Conservation (phyloP, 1,140 invertebrate species). For the Sminthurides bifidus region DNA sequence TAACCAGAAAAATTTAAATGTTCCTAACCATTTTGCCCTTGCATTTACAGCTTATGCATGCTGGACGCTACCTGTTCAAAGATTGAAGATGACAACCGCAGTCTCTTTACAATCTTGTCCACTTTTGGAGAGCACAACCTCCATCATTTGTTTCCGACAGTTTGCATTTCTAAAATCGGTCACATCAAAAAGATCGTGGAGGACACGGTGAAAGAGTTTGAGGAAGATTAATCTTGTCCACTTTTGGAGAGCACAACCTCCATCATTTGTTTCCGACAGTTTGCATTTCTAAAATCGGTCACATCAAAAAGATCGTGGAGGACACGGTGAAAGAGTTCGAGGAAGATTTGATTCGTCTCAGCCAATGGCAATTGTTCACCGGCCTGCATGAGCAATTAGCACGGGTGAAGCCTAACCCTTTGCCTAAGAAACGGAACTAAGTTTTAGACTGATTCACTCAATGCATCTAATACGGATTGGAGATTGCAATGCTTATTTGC, state of each 20-base stretch:
- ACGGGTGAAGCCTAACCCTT: not conserved
- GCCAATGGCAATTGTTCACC: slow-evolving; percentile 14
- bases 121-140: slow-evolving; percentile 59
- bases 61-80: slow-evolving; percentile 49
- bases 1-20: not conserved
- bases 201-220: slow-evolving; percentile 13
- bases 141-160: slow-evolving; percentile 21
- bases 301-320: slow-evolving; percentile 11
- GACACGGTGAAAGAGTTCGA: slow-evolving; percentile 13
- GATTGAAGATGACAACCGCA: slow-evolving; percentile 44
- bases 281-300: slow-evolving; percentile 7
- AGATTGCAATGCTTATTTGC: too few relatives aligned
- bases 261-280: slow-evolving; percentile 23
- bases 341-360: not conserved
- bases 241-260: slow-evolving; percentile 58
- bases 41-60: not conserved
- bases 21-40: not conserved
- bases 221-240: slow-evolving; percentile 40
- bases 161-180: slow-evolving; percentile 10
- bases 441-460: too few relatives aligned
- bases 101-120: slow-evolving; percentile 39
- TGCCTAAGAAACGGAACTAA: too few relatives aligned
- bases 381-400: slow-evolving; percentile 3
- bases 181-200: slow-evolving; percentile 10
- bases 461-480: too few relatives aligned